Evolutionary conservation across 2,888 invertebrate species (phyloP).

Genomic region (Dinocampus coccinellae): DNA sequence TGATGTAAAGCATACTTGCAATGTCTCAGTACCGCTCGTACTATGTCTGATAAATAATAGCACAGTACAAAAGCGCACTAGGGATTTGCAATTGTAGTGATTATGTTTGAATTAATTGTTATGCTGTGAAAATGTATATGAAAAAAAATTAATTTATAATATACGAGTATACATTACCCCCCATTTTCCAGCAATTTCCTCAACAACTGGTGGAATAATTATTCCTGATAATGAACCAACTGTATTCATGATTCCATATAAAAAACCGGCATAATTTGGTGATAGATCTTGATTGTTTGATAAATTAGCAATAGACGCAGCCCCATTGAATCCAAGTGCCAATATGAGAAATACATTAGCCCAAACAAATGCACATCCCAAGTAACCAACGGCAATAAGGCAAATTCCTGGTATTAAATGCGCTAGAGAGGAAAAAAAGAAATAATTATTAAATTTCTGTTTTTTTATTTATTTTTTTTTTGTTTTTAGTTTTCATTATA

Average conservation of each 20-base stretch:
- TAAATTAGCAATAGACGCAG: slow-evolving; percentile 71
- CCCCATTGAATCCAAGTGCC: slow-evolving; percentile 62
- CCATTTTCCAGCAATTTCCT: slow-evolving; percentile 72
- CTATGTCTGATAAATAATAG: slow-evolving; percentile 49
- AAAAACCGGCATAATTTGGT: slow-evolving; percentile 80
- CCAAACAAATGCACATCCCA: slow-evolving; percentile 52
- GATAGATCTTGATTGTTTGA: slow-evolving; percentile 76
- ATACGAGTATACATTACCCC: slow-evolving; percentile 67
- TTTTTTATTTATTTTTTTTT: background rate
- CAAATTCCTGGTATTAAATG: slow-evolving; percentile 74
- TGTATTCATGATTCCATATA: slow-evolving; percentile 82
- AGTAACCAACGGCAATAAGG: slow-evolving; percentile 63
- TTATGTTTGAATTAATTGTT: slow-evolving; percentile 1
- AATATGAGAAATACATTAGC: slow-evolving; percentile 58
- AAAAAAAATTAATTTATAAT: background rate
- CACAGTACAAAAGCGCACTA: slow-evolving; percentile 51
- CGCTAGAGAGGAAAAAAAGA: slow-evolving; percentile 68
- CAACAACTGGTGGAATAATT: slow-evolving; percentile 79
- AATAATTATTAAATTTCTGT: background rate
- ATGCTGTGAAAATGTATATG: slow-evolving; percentile 14
- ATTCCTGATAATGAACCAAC: slow-evolving; percentile 80
- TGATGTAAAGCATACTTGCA: background rate
- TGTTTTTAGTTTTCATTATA: too few species aligned
- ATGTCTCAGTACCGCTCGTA: slow-evolving; percentile 54
- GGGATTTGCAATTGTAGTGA: slow-evolving; percentile 47